Evolutionary conservation across 2,113 vertebrate genomes (phyloP), one percentile per base, ranked within the genome.

Genomic region (Callaeas wilsoni): DNA sequence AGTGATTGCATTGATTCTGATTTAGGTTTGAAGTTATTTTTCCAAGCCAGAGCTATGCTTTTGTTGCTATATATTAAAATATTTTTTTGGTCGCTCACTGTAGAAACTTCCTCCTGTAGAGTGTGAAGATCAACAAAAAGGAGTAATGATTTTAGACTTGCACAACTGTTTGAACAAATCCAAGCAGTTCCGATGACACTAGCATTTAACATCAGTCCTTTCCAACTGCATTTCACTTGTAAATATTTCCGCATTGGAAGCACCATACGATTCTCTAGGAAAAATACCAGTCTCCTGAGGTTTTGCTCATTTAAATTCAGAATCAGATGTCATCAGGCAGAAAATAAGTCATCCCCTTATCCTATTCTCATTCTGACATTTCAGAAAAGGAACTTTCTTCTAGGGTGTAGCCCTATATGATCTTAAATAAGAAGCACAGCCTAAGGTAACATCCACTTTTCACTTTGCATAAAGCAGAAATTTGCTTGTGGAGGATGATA

Each of bases 221-320:
- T 79, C 57, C 76, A 93, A 75, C 83, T 71, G 39, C 64, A 37
- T 77, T 97, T 91, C 64, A 67, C 69, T 86, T 96, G 82, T 84
- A 96, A 94, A 93, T 96, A 70, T 88, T 97, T 95, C 79, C 91
- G 68, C 49, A 15, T 19, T 88, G 91, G 64, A 87, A 86, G 55
- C 41, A 57, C 53, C 37, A 16, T 56, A 63, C 71, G 88, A 93
- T 79, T 96, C 53, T 95, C 30, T 50, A 78, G 83, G 95, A 94
- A 95, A 95, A 96, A 94, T 84, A 96, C 85, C 44, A 76, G 91
- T 88, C 79, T 97, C 71, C 90, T 71, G 88, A 94, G 88, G 90
- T 87, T 97, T 92, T 70, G 41, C 60, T 85, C n/a, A 90, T 97
- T 97, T 84, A 82, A 87, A 97, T 97, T 82, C 91, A 84, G 55